phyloP scores from a whole-genome alignment of 2,797 vertebrate genomes.

The Buceros bicornis region DNA sequence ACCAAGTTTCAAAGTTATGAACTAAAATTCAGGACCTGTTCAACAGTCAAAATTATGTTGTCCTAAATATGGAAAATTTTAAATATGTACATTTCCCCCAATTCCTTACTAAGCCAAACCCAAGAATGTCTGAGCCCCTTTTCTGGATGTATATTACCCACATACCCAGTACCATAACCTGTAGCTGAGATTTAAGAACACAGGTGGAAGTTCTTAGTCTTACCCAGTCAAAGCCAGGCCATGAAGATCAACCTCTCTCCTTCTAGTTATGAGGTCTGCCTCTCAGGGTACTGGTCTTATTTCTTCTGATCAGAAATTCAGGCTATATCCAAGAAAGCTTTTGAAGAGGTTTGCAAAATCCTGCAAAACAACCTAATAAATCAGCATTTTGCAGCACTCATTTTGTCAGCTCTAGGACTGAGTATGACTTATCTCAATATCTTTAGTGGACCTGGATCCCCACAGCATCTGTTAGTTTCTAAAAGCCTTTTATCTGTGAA shows the following conservation, averaged over 20 bases:
- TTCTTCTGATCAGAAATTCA: not conserved
- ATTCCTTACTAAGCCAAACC: not conserved
- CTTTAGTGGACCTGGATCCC: not conserved
- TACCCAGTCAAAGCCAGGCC: not conserved
- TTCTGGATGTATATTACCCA: not conserved
- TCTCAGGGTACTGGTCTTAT: not conserved
- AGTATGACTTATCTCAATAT: not conserved
- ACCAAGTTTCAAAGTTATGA: not conserved
- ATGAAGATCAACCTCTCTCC: not conserved
- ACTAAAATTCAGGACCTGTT: not conserved
- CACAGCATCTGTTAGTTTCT: not conserved
- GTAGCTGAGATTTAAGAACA: not conserved
- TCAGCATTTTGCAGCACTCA: not conserved
- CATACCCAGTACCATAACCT: not conserved
- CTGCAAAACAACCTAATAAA: not conserved
- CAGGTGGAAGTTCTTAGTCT: not conserved
- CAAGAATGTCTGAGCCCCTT: not conserved
- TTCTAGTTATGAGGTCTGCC: not conserved
- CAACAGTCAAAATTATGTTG: not conserved
- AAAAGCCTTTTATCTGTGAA: not conserved
- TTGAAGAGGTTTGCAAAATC: not conserved
- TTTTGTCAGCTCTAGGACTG: not conserved
- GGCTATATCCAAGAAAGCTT: not conserved
- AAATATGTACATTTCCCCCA: not conserved
- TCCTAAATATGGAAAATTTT: not conserved